Evolutionary conservation across 2,797 vertebrate genomes (phyloP).

Genomic region (Microchirus variegatus): DNA sequence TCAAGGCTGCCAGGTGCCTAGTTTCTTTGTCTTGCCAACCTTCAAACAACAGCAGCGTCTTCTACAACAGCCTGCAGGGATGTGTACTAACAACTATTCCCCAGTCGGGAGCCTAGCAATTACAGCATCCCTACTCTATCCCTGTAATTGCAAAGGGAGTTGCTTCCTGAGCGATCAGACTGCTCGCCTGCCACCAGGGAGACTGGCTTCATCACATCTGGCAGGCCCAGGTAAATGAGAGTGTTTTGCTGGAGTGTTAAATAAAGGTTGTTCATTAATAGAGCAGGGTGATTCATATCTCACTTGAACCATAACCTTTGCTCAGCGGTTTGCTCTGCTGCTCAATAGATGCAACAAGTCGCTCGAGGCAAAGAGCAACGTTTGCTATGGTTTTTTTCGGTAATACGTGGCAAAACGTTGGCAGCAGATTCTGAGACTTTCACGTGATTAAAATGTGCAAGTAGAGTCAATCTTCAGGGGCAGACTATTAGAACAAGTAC

Average conservation of each 20-base stretch:
- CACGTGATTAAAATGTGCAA: slow-evolving; percentile 6
- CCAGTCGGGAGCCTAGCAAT: slow-evolving; percentile 78
- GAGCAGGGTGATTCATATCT: slow-evolving; percentile 53
- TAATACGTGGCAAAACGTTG: slow-evolving; percentile 3
- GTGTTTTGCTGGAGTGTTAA: slow-evolving; percentile 65
- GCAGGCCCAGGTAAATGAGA: slow-evolving; percentile 67
- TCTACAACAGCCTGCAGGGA: slow-evolving; percentile 78
- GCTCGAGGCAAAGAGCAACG: slow-evolving; percentile 3
- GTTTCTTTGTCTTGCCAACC: slow-evolving; percentile 69
- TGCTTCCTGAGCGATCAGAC: slow-evolving; percentile 72
- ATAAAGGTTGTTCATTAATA: slow-evolving; percentile 70
- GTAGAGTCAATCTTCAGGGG: neutral
- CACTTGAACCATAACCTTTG: slow-evolving; percentile 39
- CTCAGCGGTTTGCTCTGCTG: slow-evolving; percentile 9
- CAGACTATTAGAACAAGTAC: slow-evolving; percentile 1
- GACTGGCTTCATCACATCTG: slow-evolving; percentile 63
- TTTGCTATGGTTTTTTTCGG: neutral
- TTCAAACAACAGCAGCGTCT: slow-evolving; percentile 76
- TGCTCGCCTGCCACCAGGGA: slow-evolving; percentile 65
- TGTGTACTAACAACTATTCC: slow-evolving; percentile 78
- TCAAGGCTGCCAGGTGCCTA: slow-evolving; percentile 74
- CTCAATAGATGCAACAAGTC: slow-evolving; percentile 25
- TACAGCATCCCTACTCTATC: slow-evolving; percentile 70
- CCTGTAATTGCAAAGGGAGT: slow-evolving; percentile 78
- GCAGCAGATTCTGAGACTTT: neutral